Evolutionary conservation across 1,140 invertebrate species (phyloP), one percentile per base, ranked within the genome.

Genomic region (Drosophila tropicalis): DNA sequence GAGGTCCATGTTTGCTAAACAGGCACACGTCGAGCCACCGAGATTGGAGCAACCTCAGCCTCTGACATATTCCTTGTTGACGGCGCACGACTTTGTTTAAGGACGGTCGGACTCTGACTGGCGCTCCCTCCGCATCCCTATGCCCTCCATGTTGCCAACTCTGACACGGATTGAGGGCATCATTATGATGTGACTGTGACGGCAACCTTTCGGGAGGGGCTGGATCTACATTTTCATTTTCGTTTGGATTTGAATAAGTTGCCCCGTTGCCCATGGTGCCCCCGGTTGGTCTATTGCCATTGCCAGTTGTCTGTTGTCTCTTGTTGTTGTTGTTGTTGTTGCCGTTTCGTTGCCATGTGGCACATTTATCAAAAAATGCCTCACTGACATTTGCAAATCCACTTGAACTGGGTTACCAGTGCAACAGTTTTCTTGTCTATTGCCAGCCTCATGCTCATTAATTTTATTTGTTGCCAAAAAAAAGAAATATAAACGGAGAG

Each of bases 1-100:
- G 17, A 56, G 69, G 32, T 17, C 73, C 67, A 80, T 87, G 70
- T 87, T 87, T 87, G 77, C 80, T 89, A 89, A 89, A 22, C 76
- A 84, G 84, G 84, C 84, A 87, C 84, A 87, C 84, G 86, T 87
- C 70, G 80, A 80, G 76, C 76, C 80, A 80, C 78, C 70, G 68
- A 64, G 47, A 66, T 67, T 62, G 51, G 32, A 19, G 34, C 57
- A 63, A 76, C 70, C 72, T 63, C 76, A 79, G 83, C 85, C 79
- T 82, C 84, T 87, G 84, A 87, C 84, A 86, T 86, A 86, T 86
- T 86, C 83, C 84, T 87, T 79, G 84, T 87, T 87, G 84, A 80
- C 81, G 84, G 76, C 54, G 80, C 84, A 87, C 84, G 84, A 87
- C 70, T 81, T 89, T 74, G 72, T 41, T 63, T 73, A 72, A 66